phyloP scores from a whole-genome alignment of 2,113 vertebrate species.

The Podarcis cretensis region DNA sequence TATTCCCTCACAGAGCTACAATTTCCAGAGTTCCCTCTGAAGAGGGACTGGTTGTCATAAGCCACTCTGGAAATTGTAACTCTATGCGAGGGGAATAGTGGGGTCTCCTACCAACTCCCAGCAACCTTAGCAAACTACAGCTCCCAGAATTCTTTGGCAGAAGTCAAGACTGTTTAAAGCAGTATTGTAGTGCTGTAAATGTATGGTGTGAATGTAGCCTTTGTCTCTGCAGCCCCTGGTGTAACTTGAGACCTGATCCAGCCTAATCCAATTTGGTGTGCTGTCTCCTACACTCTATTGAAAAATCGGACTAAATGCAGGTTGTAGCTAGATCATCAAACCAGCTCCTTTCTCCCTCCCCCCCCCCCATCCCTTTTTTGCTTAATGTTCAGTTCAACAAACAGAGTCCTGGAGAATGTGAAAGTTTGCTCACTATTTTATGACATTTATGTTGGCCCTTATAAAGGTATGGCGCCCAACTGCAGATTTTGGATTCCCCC shows the following conservation, averaged over 20 bases:
- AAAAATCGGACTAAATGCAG: not conserved
- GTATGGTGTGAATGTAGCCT: not conserved
- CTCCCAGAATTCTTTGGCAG: no score
- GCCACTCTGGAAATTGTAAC: no score
- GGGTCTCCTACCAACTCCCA: no score
- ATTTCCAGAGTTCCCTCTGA: no score
- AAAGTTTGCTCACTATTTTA: not conserved
- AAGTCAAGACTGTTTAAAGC: not conserved
- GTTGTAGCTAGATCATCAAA: not conserved
- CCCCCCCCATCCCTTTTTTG: not conserved
- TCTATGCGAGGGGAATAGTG: no score
- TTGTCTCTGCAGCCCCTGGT: not conserved
- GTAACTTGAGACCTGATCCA: not conserved
- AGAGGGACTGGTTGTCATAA: no score
- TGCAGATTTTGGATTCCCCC: not conserved
- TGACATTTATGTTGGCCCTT: not conserved
- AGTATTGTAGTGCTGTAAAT: no score
- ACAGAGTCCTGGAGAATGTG: not conserved
- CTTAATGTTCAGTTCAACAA: not conserved
- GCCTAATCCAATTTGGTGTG: not conserved
- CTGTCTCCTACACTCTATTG: not conserved
- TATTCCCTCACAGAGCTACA: no score
- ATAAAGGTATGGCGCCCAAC: not conserved
- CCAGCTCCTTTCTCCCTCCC: not conserved
- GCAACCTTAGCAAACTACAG: no score